Conservation (phyloP, 2,113 vertebrate species). For the Gasterosteus aculeatus region DNA sequence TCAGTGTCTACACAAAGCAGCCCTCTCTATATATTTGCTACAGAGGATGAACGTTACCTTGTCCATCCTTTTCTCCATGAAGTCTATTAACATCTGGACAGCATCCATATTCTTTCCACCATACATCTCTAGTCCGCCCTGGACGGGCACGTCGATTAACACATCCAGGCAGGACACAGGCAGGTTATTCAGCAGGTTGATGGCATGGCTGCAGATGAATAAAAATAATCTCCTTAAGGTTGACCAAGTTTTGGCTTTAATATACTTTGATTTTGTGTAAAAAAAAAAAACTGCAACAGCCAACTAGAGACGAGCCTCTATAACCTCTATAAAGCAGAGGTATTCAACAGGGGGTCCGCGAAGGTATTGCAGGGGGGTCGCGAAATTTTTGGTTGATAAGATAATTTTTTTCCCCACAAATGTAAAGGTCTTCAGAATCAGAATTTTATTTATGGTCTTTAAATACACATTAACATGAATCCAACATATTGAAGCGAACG, state of each 20-base stretch:
- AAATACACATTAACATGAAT: no score
- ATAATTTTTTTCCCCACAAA: no score
- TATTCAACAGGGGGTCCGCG: no score
- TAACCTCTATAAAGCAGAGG: no score
- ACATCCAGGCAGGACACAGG: constrained; percentile 93
- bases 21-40: not conserved
- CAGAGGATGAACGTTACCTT: constrained; percentile 83
- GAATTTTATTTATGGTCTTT: no score
- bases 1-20: not conserved
- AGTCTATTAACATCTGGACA: constrained; percentile 89
- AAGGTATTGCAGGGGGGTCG: no score
- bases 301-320: not conserved
- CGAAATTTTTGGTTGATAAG: no score
- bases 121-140: constrained; percentile 84
- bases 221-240: not conserved
- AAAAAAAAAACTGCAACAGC: not conserved
- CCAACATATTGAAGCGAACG: no score
- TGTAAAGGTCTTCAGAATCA: no score
- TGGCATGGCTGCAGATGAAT: constrained; percentile 85
- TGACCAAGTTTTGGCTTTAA: not conserved
- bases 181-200: constrained; percentile 97
- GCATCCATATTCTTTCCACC: constrained; percentile 92
- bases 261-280: not conserved
- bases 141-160: constrained; percentile 87
- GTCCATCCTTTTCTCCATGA: constrained; percentile 98